Evolutionary conservation across 2,888 invertebrate species (phyloP), one percentile per base, ranked within the genome.

Genomic region (Lochmaea crataegi): DNA sequence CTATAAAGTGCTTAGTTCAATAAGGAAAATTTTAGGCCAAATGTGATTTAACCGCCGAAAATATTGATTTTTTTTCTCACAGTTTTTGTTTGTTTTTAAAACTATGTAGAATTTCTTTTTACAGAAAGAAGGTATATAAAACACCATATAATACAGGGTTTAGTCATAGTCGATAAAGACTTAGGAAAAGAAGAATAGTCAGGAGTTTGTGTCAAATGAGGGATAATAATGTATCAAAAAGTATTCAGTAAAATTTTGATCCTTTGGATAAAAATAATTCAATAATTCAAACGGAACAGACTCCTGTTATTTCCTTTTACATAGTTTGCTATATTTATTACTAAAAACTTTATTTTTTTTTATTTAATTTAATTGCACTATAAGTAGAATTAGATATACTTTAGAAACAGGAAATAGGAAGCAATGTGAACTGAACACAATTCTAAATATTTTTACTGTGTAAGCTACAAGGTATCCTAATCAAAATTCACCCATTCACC

Each of bases 371-470:
- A 53, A n/a, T 16, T 12, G 16, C 6, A 16, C 51, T 51, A 45
- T 45, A 14, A 14, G 14, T 51, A 51, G 51, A 51, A n/a, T 51
- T 51, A 51, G 16, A 16, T 51, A 16, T 45, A 45, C 5, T 38
- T 38, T 38, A 38, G 32, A 38, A 38, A 45, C 14, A 14, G 12
- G 14, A 7, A 16, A 14, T 16, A 16, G n/a, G 10, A 53, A 53
- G 16, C 7, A 53, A 53, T 53, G 16, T 53, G 53, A 53, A 16
- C 10, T 53, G 53, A 18, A 10, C 0, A 53, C n/a, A 53, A 18
- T 65, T 65, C 65, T 65, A 65, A 64, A 64, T 38, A 38, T 7
- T 38, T 38, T 1, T 38, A 38, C 32, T 38, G 32, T 38, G 7
- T 2, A 38, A 38, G 32, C 32, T 38, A 51, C 22, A 45, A 18